These are phyloP conservation scores for Villa cingulata DNA, from an alignment of 2,888 invertebrate species.

Conservation along the genomic window DNA sequence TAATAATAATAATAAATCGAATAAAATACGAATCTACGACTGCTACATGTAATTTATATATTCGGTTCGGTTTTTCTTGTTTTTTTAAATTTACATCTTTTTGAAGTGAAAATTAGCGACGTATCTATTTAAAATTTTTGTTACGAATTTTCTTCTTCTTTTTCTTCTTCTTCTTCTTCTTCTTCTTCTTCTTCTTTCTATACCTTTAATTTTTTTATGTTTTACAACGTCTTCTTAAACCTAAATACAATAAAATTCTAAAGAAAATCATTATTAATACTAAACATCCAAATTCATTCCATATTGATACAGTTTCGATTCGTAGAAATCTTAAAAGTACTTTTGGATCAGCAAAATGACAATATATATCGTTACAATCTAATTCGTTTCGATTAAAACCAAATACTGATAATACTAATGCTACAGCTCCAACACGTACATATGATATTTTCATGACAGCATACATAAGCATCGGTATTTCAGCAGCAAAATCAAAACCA, in stretches of 20 bases:
- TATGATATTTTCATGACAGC: conserved; percentile 51
- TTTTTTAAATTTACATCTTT: too few relatives aligned
- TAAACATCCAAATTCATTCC: conserved; percentile 43
- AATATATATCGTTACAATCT: conserved; percentile 47
- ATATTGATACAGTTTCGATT: conserved; percentile 43
- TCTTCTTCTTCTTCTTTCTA: too few relatives aligned
- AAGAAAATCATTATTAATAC: conserved; percentile 42
- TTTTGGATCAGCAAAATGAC: conserved; percentile 51
- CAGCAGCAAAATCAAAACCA: conserved; percentile 54
- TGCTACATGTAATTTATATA: too few relatives aligned
- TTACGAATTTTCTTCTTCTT: too few relatives aligned
- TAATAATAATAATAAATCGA: too few relatives aligned
- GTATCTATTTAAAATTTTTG: too few relatives aligned
- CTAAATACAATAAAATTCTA: conserved; percentile 43
- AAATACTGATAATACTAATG: conserved; percentile 47
- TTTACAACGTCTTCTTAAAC: conserved; percentile 40
- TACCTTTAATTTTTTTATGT: too few relatives aligned
- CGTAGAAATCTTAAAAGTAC: conserved; percentile 47
- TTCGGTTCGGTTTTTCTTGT: too few relatives aligned
- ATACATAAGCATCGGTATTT: conserved; percentile 47
- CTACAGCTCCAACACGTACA: conserved; percentile 50
- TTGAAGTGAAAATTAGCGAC: too few relatives aligned
- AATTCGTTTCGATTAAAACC: conserved; percentile 45
- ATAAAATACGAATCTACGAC: too few relatives aligned
- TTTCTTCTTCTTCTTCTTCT: too few relatives aligned